A percentile compares a stretch with the other conserved stretches of the same genome.
Evolutionary conservation across 2,113 vertebrate species (phyloP).

Genomic region (Ictidomys tridecemlineatus): DNA sequence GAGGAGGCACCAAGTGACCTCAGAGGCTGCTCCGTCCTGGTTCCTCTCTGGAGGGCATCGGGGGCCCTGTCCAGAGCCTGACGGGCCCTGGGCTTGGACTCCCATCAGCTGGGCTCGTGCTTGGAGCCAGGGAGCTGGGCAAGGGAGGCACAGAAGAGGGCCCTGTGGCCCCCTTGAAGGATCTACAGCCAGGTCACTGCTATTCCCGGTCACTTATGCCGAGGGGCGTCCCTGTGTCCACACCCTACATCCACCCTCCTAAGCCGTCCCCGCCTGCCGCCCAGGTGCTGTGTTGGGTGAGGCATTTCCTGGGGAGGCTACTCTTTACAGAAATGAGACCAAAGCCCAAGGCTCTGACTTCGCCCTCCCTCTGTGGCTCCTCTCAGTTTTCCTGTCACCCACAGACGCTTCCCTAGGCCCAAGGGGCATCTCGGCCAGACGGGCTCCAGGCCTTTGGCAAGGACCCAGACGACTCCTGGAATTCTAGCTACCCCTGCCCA

Average conservation of each 20-base stretch:
- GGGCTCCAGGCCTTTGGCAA: not conserved
- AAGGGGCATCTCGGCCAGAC: too few relatives aligned
- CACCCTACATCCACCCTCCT: not conserved
- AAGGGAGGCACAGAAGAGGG: too few relatives aligned
- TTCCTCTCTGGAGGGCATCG: rapidly evolving
- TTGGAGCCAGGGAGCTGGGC: too few relatives aligned
- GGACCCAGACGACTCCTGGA: not conserved
- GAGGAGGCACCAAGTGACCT: rapidly evolving
- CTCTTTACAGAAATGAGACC: too few relatives aligned
- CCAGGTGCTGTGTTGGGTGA: not conserved
- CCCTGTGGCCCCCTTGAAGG: rapidly evolving
- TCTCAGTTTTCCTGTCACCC: not conserved
- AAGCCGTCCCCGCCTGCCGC: rapidly evolving
- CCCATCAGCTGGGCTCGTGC: rapidly evolving
- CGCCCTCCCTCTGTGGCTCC: not conserved
- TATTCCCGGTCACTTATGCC: too few relatives aligned
- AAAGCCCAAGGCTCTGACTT: not conserved
- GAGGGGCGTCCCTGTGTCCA: not conserved
- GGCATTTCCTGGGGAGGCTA: not conserved
- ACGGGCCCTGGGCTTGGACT: too few relatives aligned
- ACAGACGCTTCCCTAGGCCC: not conserved
- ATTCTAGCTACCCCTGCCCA: not conserved
- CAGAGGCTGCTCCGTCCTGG: not conserved
- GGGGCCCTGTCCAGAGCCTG: not conserved
- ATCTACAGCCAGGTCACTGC: not conserved